These are phyloP conservation scores for Zygaena filipendulae DNA, from an alignment of 2,888 invertebrate genomes.

Conservation along the genomic window DNA sequence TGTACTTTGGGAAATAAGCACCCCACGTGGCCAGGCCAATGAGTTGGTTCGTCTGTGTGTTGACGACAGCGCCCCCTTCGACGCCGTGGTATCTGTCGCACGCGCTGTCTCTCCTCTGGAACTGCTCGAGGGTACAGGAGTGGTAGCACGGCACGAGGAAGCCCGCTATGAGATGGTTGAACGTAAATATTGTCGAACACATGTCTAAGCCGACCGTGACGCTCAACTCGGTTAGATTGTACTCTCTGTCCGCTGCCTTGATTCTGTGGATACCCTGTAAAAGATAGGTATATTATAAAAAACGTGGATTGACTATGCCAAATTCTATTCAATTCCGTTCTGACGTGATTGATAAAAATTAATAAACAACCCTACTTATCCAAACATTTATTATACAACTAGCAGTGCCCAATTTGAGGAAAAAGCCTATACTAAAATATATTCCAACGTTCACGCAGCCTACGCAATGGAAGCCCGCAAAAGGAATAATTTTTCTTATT, in stretches of 20 bases:
- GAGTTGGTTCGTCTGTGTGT: slow-evolving; percentile 21
- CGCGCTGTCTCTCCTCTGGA: slow-evolving; percentile 5
- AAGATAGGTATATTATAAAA: slow-evolving; percentile 3
- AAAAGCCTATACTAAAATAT: too few species aligned
- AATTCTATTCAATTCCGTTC: too few species aligned
- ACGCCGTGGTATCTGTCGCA: slow-evolving; percentile 32
- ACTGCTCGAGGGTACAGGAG: slow-evolving; percentile 25
- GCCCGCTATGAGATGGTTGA: slow-evolving; percentile 15
- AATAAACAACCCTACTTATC: too few species aligned
- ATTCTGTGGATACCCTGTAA: slow-evolving; percentile 22
- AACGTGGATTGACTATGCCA: too few species aligned
- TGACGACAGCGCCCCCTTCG: slow-evolving; percentile 32
- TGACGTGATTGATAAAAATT: too few species aligned
- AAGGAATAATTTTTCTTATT: too few species aligned
- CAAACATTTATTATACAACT: too few species aligned
- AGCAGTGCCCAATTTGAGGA: too few species aligned
- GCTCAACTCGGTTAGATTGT: slow-evolving; percentile 24
- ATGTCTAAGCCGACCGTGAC: slow-evolving; percentile 25
- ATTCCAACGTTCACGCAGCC: too few species aligned
- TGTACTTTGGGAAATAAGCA: slow-evolving; percentile 9
- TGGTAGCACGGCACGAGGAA: slow-evolving; percentile 40
- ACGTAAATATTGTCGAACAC: slow-evolving; percentile 25
- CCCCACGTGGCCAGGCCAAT: slow-evolving; percentile 46
- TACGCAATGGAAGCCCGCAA: too few species aligned
- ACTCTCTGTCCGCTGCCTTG: slow-evolving; percentile 15